These are phyloP conservation scores for Cyanoderma ruficeps DNA, from an alignment of 2,113 vertebrate species.

Conservation along the genomic window DNA sequence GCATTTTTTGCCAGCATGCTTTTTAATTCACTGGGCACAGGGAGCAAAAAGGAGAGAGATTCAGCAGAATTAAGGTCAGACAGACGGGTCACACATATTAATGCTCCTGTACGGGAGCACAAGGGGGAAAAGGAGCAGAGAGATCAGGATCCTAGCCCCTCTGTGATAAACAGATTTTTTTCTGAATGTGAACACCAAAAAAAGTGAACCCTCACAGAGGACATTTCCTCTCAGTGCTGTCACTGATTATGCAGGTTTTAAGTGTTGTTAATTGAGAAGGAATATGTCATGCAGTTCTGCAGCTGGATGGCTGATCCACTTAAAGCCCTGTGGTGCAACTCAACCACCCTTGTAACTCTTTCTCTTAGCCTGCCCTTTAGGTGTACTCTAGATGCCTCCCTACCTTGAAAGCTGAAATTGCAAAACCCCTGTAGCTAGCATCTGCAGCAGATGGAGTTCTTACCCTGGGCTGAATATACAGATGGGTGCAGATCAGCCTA, in stretches of 20 bases:
- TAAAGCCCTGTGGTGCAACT: constrained; percentile 2
- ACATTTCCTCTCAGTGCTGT: not conserved
- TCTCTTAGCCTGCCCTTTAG: not conserved
- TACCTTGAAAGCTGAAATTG: not conserved
- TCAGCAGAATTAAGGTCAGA: not conserved
- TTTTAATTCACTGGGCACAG: not conserved
- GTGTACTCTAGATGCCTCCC: not conserved
- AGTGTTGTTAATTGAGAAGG: constrained; percentile 35
- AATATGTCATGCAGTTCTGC: constrained; percentile 9
- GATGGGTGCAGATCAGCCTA: constrained; percentile 42
- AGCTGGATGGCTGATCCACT: constrained; percentile 35
- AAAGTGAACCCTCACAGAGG: not conserved
- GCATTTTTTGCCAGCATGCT: not conserved
- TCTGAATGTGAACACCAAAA: not conserved
- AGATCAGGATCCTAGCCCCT: not conserved
- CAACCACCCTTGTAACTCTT: not conserved
- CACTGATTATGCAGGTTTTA: constrained; percentile 26
- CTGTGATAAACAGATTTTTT: not conserved
- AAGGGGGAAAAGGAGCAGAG: not conserved
- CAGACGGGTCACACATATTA: not conserved
- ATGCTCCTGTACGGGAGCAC: not conserved
- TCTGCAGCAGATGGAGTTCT: constrained; percentile 59
- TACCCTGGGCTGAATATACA: constrained; percentile 2
- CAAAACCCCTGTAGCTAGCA: constrained; percentile 8
- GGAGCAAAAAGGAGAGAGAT: not conserved